Base-by-base conservation (phyloP, 1,140 invertebrate genomes). In the Oryctes rhinoceros region DNA sequence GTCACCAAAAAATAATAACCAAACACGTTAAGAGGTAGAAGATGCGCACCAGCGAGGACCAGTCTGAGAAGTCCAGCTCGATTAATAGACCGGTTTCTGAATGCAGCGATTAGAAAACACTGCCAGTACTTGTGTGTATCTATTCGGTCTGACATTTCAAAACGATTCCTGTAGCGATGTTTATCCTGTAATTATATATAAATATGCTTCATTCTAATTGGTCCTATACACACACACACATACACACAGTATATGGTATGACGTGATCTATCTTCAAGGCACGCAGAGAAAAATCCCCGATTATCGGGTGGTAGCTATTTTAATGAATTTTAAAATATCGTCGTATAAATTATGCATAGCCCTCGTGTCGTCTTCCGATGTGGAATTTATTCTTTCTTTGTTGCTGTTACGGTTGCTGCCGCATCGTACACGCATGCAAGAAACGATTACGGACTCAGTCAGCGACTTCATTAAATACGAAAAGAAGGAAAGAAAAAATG, bases 271-370 rank as follows among this genome's bases (percentile, higher is more conserved):
- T 30, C 24, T 30, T 30, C 47, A 48, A 10, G 47, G 47, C 47
- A 48, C 47, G 47, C 47, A 48, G 3, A 10, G 47, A 48, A 15
- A 15, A 48, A 53, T 53, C 49, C 49, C 13, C 49, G 49, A 53
- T 53, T 18, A 53, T 53, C 9, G 13, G 39, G 5, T 44, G 39
- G 49, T 53, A 53, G n/a, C 49, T 53, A 53, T 53, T 53, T 53
- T 53, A 53, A 53, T 53, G 49, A 53, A 53, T 53, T 53, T 53
- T 53, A 53, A 53, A 53, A 53, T 10, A 44, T 53, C n/a, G n/a
- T 53, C 9, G 49, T 53, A 53, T 53, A 53, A 53, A 53, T 53
- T 53, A 53, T 53, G n/a, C 49, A 53, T 53, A 53, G n/a, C 13
- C 4, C 13, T 18, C 49, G 13, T 53, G 11, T 18, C 49, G 11